A percentile compares a stretch with the other conserved stretches of the same genome.
Conservation (phyloP, 2,888 invertebrate genomes). For the Drosophila austrosaltans region DNA sequence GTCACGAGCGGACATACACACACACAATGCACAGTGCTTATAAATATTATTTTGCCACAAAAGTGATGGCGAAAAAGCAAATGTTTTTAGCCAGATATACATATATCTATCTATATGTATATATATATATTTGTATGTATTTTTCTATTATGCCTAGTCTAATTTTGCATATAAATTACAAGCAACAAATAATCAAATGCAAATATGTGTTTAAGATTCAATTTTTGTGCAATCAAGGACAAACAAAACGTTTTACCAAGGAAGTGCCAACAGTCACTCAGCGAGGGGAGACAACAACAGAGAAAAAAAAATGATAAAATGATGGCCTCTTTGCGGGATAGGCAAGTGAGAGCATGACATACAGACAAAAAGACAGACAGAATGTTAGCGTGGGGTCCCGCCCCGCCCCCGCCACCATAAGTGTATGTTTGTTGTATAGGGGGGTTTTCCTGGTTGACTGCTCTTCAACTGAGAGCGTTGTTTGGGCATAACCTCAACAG, state of each 20-base stretch:
- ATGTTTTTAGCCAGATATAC: not conserved
- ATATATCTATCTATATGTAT: not conserved
- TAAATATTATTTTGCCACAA: conserved; percentile 30
- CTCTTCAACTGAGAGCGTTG: conserved; percentile 55
- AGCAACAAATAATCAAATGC: conserved; percentile 79
- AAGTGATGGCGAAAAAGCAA: conserved; percentile 29
- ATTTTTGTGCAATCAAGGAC: conserved; percentile 77
- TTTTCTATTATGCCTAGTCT: conserved; percentile 30
- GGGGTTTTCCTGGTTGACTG: conserved; percentile 36
- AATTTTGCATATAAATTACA: conserved; percentile 79
- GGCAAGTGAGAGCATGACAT: conserved; percentile 10
- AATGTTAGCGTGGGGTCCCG: not conserved
- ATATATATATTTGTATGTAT: not conserved
- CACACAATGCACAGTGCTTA: conserved; percentile 16
- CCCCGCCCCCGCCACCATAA: not conserved
- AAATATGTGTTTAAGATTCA: conserved; percentile 75
- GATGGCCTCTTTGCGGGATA: conserved; percentile 15
- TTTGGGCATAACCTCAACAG: conserved; percentile 52
- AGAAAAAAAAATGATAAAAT: not conserved
- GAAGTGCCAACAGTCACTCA: conserved; percentile 1
- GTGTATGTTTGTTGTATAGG: not conserved
- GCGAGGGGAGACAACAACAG: not conserved
- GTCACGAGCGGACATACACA: conserved; percentile 49
- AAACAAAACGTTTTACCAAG: conserved; percentile 32
- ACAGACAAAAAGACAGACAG: not conserved